These are phyloP conservation scores for Gymnosoma rotundatum DNA, from an alignment of 2,888 invertebrate species.

Conservation along the genomic window DNA sequence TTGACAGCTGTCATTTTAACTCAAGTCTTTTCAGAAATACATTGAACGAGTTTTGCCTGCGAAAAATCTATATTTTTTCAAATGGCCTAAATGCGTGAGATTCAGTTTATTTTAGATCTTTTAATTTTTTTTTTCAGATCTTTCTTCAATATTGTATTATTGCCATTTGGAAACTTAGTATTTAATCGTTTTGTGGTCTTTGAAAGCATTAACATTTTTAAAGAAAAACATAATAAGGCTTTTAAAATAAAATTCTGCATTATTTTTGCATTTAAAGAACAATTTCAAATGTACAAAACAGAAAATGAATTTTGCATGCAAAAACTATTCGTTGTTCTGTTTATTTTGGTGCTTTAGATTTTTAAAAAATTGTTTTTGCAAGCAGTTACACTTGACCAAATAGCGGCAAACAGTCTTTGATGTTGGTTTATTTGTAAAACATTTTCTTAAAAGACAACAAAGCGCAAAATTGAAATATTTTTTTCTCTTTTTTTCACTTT, in stretches of 20 bases:
- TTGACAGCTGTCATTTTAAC: slow-evolving; percentile 64
- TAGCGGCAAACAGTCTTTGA: slow-evolving; percentile 61
- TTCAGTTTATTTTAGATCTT: neutral
- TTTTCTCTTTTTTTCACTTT: neutral
- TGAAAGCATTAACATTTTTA: slow-evolving; percentile 53
- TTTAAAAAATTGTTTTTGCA: slow-evolving; percentile 26
- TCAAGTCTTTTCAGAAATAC: slow-evolving; percentile 1
- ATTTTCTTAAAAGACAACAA: slow-evolving; percentile 26
- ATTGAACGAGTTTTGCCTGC: slow-evolving; percentile 13
- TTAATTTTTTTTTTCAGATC: neutral
- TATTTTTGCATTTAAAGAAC: neutral
- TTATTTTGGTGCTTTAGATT: slow-evolving; percentile 27
- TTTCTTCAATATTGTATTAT: slow-evolving; percentile 11
- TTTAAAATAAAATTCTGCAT: slow-evolving; percentile 44
- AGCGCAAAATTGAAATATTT: neutral
- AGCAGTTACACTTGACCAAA: slow-evolving; percentile 60
- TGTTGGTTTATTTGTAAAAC: slow-evolving; percentile 52
- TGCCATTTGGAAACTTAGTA: slow-evolving; percentile 35
- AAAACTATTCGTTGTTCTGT: neutral
- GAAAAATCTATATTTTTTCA: slow-evolving; percentile 13
- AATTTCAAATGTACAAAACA: slow-evolving; percentile 27
- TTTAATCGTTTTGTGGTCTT: slow-evolving; percentile 31
- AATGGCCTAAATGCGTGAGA: slow-evolving; percentile 45
- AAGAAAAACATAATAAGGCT: slow-evolving; percentile 62
- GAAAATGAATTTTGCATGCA: slow-evolving; percentile 46